Percentiles rank a stretch among this genome's conserved stretches.
These are phyloP conservation scores for Muraenolepis orangiensis DNA, from an alignment of 2,797 vertebrate species.

Conservation along the genomic window DNA sequence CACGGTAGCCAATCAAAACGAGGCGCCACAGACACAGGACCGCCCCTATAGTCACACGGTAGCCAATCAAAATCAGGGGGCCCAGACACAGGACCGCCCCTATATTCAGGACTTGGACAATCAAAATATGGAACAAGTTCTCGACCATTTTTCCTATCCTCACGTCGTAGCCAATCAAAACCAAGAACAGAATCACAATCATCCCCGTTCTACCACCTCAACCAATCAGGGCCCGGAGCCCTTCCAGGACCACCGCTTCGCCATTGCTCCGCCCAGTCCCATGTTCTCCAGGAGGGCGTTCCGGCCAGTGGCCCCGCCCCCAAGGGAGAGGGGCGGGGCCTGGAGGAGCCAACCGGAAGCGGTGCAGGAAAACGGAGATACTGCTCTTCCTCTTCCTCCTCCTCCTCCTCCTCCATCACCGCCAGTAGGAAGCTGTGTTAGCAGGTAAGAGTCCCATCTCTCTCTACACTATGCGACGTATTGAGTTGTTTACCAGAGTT, in stretches of 20 bases:
- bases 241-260: slow-evolving; percentile 28
- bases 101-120: neutral
- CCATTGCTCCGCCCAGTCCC: slow-evolving; percentile 55
- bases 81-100: neutral
- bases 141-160: neutral
- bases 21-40: neutral
- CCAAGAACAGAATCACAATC: slow-evolving; percentile 5
- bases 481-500: neutral
- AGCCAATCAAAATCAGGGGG: neutral
- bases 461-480: neutral
- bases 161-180: neutral
- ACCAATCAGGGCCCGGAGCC: slow-evolving; percentile 34
- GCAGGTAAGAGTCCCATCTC: slow-evolving; percentile 51
- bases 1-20: neutral
- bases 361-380: slow-evolving; percentile 28
- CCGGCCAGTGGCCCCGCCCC: slow-evolving; percentile 66
- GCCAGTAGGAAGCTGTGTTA: slow-evolving; percentile 23
- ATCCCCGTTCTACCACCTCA: fast-evolving
- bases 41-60: neutral
- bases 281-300: slow-evolving; percentile 65
- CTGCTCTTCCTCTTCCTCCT: slow-evolving; percentile 4
- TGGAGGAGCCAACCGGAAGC: slow-evolving; percentile 3
- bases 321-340: slow-evolving; percentile 41
- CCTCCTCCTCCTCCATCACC: slow-evolving; percentile 16
- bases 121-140: neutral